These are phyloP conservation scores for Margarornis squamiger DNA, from an alignment of 2,797 vertebrate species.

Conservation along the genomic window DNA sequence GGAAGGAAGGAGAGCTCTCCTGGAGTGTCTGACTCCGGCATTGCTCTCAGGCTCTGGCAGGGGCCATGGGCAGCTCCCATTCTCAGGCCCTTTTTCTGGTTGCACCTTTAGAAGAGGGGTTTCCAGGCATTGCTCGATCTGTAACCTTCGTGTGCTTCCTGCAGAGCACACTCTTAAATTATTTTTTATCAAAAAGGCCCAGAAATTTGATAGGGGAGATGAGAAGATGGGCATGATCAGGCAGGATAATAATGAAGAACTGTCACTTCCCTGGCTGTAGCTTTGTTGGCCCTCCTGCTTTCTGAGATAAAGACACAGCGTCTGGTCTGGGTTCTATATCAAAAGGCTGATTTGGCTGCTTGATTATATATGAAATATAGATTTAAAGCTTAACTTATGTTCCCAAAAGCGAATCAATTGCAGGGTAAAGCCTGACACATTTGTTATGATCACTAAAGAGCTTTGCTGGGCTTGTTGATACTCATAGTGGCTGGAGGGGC, in stretches of 20 bases:
- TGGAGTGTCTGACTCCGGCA: neutral
- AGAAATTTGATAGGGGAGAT: conserved; percentile 74
- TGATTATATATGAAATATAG: conserved; percentile 75
- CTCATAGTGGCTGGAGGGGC: conserved; percentile 31
- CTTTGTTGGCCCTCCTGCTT: conserved; percentile 73
- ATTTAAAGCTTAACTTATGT: conserved; percentile 67
- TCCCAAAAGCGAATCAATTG: conserved; percentile 58
- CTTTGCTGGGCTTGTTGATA: conserved; percentile 40
- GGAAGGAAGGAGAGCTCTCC: neutral
- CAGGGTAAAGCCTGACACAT: conserved; percentile 46
- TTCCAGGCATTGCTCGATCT: conserved; percentile 39
- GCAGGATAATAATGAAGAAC: conserved; percentile 72
- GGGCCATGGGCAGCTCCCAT: accelerated
- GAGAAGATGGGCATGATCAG: conserved; percentile 58
- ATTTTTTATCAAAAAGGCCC: conserved; percentile 70
- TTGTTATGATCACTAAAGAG: conserved; percentile 49
- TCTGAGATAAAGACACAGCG: conserved; percentile 69
- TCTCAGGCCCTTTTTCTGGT: neutral
- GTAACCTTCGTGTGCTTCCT: conserved; percentile 26
- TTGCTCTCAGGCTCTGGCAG: neutral
- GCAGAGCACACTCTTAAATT: conserved; percentile 42
- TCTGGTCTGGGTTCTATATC: conserved; percentile 67
- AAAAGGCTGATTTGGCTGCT: conserved; percentile 66
- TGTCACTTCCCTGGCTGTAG: conserved; percentile 66
- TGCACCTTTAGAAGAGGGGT: neutral